Percentiles rank a stretch among this genome's conserved stretches.
These are phyloP conservation scores for Eubucco bourcierii DNA, from an alignment of 2,113 vertebrate species.

Conservation along the genomic window DNA sequence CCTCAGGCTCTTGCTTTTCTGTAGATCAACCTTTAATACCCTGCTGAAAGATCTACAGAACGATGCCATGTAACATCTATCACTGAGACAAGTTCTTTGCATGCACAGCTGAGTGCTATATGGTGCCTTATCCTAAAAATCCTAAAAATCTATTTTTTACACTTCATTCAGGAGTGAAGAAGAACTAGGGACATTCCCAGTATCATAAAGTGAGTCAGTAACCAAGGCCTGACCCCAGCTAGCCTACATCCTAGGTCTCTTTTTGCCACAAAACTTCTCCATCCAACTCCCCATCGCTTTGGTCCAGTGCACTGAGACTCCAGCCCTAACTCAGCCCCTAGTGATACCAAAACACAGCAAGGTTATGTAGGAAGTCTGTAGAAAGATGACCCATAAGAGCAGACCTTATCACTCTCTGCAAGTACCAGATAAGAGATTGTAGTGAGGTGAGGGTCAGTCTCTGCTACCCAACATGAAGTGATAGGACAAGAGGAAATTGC, in stretches of 20 bases:
- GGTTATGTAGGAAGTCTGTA: neutral
- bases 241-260: neutral
- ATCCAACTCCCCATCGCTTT: neutral
- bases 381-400: neutral
- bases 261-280: neutral
- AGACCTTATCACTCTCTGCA: neutral
- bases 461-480: neutral
- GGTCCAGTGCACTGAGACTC: neutral
- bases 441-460: neutral
- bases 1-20: neutral
- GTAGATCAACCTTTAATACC: neutral
- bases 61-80: neutral
- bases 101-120: neutral
- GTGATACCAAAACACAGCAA: neutral
- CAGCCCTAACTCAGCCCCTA: neutral
- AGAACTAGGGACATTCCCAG: neutral
- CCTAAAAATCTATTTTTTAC: neutral
- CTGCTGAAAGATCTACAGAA: neutral
- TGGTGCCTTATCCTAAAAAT: accelerated
- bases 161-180: accelerated
- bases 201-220: neutral
- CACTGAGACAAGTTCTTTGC: neutral
- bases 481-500: neutral
- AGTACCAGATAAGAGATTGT: neutral
- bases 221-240: neutral